Conservation (phyloP, 2,888 invertebrate genomes). For the Lasiommata megera region DNA sequence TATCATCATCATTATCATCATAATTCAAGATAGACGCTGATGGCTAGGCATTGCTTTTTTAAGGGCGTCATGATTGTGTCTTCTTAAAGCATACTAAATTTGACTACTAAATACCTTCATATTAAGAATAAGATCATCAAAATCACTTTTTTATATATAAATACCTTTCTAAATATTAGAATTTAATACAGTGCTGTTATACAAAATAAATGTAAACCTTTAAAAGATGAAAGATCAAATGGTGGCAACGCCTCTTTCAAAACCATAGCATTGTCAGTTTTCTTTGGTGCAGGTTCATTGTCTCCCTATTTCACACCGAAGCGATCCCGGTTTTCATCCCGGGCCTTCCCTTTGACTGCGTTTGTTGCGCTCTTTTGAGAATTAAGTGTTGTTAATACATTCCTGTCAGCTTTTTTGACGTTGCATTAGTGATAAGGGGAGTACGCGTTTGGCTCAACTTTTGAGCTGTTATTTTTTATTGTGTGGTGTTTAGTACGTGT, state of each 20-base stretch:
- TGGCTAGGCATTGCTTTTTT: no score
- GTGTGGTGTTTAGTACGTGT: not conserved
- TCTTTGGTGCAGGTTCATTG: conserved; percentile 24
- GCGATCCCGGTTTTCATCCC: conserved; percentile 23
- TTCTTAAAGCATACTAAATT: no score
- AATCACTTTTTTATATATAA: no score
- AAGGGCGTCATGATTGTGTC: no score
- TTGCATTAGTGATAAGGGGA: conserved; percentile 6
- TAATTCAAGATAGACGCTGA: no score
- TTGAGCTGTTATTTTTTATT: conserved; percentile 6
- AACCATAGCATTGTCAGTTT: conserved; percentile 14
- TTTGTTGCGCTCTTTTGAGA: conserved; percentile 24
- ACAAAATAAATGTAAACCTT: not conserved
- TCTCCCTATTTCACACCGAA: conserved; percentile 28
- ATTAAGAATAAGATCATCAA: no score
- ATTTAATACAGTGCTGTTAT: not conserved
- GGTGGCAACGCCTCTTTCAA: conserved; percentile 2
- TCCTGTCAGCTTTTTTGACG: conserved; percentile 17
- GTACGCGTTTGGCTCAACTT: not conserved
- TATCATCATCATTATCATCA: no score
- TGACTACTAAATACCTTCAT: no score
- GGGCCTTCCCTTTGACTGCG: conserved; percentile 26
- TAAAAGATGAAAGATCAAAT: conserved; percentile 1
- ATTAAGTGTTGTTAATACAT: conserved; percentile 26
- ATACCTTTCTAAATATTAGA: no score